Percentiles rank a stretch among this genome's conserved stretches.
These are phyloP conservation scores for Lysandra coridon DNA, from an alignment of 2,888 invertebrate species.

Conservation along the genomic window DNA sequence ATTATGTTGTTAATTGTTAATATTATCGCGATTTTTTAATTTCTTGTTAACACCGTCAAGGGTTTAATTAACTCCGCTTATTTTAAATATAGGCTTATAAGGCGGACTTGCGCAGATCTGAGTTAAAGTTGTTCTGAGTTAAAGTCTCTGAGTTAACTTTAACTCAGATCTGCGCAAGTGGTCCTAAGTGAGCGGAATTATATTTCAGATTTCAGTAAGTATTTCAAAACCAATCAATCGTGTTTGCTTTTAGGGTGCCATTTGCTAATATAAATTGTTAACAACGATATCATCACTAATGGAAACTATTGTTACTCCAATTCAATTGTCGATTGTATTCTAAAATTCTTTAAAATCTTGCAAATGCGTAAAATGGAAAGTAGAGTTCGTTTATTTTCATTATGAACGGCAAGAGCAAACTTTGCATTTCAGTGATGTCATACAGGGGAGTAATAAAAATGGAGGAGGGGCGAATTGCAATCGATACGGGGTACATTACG, in stretches of 20 bases:
- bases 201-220: neutral
- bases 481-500: conserved; percentile 68
- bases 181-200: neutral
- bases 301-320: neutral
- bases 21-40: neutral
- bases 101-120: too few species aligned
- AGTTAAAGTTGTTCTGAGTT: too few species aligned
- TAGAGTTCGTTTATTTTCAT: conserved; percentile 33
- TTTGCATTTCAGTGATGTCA: conserved; percentile 57
- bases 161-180: too few species aligned
- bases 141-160: too few species aligned
- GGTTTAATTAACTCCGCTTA: neutral
- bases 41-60: neutral
- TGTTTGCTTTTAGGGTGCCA: neutral
- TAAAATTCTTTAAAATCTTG: conserved; percentile 1
- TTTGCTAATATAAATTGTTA: neutral
- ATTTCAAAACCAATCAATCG: neutral
- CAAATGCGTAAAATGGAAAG: conserved; percentile 21
- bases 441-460: conserved; percentile 60
- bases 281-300: neutral
- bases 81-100: neutral
- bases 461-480: conserved; percentile 53
- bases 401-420: conserved; percentile 41
- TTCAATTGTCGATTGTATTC: neutral
- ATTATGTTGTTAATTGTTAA: neutral